A percentile compares a stretch with the other conserved stretches of the same genome.
These are phyloP conservation scores for Chiloscyllium punctatum DNA, from an alignment of 2,797 vertebrate genomes.

Conservation along the genomic window DNA sequence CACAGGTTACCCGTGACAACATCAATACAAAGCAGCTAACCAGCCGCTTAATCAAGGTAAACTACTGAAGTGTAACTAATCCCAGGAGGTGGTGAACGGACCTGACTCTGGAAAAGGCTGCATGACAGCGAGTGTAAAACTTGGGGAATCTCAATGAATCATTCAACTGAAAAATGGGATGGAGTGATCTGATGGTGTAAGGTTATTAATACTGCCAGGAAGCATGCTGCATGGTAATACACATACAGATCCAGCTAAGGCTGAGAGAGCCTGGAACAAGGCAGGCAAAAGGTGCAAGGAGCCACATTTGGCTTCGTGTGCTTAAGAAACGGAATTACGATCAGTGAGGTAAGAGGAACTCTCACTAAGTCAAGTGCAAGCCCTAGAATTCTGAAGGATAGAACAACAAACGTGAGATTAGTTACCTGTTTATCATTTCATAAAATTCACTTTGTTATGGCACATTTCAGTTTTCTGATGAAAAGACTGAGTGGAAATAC, in stretches of 20 bases:
- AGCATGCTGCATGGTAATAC: background rate
- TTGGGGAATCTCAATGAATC: background rate
- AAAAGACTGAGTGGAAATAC: background rate
- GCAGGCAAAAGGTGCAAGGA: background rate
- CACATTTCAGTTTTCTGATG: background rate
- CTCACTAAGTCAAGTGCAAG: background rate
- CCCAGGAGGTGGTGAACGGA: background rate
- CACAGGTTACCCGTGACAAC: background rate
- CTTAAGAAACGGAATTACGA: background rate
- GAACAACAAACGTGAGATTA: background rate
- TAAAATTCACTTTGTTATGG: background rate
- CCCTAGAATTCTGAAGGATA: background rate
- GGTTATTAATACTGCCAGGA: background rate
- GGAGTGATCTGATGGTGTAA: background rate
- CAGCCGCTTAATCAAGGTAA: background rate
- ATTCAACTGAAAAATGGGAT: background rate
- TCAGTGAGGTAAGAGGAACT: background rate
- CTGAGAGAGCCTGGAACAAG: background rate
- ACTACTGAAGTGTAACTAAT: background rate
- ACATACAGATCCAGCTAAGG: background rate
- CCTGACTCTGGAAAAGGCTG: background rate
- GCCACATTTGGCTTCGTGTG: background rate
- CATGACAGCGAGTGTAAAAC: background rate
- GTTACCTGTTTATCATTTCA: background rate
- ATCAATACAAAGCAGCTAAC: background rate